Conservation (phyloP, 1,140 invertebrate genomes). For the Latrodectus geometricus region DNA sequence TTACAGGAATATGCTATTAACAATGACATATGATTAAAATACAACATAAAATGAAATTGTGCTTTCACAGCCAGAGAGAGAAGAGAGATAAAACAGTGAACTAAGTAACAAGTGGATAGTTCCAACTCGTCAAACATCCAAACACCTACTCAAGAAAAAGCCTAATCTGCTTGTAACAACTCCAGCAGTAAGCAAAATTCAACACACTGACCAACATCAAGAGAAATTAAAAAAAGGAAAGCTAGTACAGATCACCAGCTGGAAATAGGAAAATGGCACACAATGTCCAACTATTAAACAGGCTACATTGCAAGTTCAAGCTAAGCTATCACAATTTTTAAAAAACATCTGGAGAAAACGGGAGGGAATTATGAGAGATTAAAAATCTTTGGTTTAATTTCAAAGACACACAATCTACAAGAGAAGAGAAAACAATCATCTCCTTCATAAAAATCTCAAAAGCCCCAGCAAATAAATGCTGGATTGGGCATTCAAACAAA, state of each 20-base stretch:
- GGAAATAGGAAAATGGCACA: conserved; percentile 29
- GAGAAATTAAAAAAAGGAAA: conserved; percentile 36
- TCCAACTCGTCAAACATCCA: conserved; percentile 37
- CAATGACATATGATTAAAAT: conserved; percentile 50
- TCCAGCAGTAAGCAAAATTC: conserved; percentile 23
- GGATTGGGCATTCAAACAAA: conserved; percentile 37
- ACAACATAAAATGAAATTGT: conserved; percentile 57
- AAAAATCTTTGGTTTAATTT: conserved; percentile 56
- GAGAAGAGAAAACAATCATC: not conserved
- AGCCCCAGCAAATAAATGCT: conserved; percentile 35
- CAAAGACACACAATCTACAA: conserved; percentile 32
- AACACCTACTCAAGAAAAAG: conserved; percentile 5
- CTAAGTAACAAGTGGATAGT: conserved; percentile 55
- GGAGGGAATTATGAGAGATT: conserved; percentile 23
- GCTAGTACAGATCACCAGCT: conserved; percentile 16
- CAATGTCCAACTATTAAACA: conserved; percentile 18
- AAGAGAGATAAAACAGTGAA: conserved; percentile 46
- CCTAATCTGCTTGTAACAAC: not conserved
- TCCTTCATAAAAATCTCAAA: no score
- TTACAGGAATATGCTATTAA: conserved; percentile 57
- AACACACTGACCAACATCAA: conserved; percentile 38
- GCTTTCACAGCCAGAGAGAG: conserved; percentile 52
- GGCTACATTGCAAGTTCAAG: conserved; percentile 28
- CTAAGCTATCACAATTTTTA: conserved; percentile 56
- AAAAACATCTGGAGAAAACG: conserved; percentile 39